These are phyloP conservation scores for Dendrocincla fuliginosa DNA, from an alignment of 2,797 vertebrate species.

Conservation along the genomic window DNA sequence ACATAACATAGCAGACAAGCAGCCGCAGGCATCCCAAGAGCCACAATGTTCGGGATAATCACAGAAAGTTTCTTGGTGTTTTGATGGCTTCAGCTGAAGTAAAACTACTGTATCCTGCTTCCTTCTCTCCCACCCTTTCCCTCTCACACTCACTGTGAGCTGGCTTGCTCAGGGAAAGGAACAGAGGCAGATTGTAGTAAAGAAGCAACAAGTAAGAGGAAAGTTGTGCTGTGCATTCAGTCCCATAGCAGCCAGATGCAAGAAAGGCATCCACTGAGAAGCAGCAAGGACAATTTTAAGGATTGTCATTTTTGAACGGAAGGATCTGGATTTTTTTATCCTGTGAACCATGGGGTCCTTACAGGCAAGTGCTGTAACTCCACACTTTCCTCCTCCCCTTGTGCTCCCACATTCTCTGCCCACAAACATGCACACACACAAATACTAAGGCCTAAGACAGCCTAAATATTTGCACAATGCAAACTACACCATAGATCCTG, in stretches of 20 bases:
- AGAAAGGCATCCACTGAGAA: neutral
- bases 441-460: neutral
- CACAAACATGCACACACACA: neutral
- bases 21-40: constrained; percentile 16
- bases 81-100: constrained; percentile 6
- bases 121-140: neutral
- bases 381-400: neutral
- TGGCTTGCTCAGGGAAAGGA: neutral
- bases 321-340: neutral
- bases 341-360: neutral
- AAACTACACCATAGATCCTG: neutral
- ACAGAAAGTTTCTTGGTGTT: constrained; percentile 33
- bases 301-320: neutral
- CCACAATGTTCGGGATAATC: neutral
- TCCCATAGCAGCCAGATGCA: neutral
- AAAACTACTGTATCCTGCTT: neutral
- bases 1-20: constrained; percentile 1
- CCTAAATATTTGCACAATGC: neutral
- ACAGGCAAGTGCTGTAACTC: neutral
- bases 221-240: neutral
- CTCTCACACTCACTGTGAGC: neutral
- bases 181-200: neutral
- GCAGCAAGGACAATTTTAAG: neutral
- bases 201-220: neutral
- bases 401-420: neutral